Evolutionary conservation across 2,113 vertebrate species (phyloP).

Genomic region (Miniopterus natalensis): DNA sequence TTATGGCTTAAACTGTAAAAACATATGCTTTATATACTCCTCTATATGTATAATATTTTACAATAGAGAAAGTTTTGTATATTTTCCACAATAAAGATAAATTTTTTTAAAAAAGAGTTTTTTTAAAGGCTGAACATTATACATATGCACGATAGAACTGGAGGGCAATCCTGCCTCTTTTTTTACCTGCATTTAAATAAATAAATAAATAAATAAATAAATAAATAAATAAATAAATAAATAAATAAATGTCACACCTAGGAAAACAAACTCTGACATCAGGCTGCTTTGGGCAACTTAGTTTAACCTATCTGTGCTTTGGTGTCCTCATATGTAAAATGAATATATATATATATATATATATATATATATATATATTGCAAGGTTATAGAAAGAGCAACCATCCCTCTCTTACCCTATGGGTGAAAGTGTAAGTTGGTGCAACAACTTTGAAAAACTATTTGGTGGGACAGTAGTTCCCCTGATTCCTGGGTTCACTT

Average conservation of each 20-base stretch:
- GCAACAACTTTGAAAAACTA: neutral
- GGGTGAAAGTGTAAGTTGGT: neutral
- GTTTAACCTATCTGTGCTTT: neutral
- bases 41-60: neutral
- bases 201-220: neutral
- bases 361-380: neutral
- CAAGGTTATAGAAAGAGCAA: neutral
- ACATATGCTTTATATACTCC: neutral
- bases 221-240: too few species aligned
- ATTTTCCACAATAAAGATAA: too few species aligned
- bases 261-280: too few species aligned
- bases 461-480: neutral
- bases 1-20: neutral
- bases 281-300: neutral
- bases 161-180: neutral
- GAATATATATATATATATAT: neutral
- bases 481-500: too few species aligned
- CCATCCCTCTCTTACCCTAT: neutral
- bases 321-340: neutral
- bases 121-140: neutral
- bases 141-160: neutral
- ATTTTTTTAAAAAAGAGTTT: neutral
- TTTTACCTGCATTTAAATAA: conserved; percentile 18
- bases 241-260: too few species aligned
- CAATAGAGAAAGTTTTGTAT: neutral